A percentile compares a stretch with the other conserved stretches of the same genome.
These are phyloP conservation scores for Rotaria macrura DNA, from an alignment of 2,888 invertebrate species.

Conservation along the genomic window DNA sequence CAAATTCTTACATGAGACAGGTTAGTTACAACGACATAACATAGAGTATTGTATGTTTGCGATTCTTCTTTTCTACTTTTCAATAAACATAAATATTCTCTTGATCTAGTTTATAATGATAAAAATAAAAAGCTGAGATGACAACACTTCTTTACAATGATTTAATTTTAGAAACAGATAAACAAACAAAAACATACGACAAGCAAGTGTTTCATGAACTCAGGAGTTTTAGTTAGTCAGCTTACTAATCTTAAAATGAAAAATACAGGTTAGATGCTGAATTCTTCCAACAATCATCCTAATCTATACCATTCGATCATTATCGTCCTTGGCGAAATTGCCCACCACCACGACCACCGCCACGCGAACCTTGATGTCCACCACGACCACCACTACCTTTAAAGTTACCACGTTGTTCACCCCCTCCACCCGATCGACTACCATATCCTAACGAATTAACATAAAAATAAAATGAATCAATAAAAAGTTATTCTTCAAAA, in stretches of 20 bases:
- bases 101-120: not conserved
- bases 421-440: not conserved
- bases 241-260: not conserved
- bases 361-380: not conserved
- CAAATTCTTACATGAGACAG: too few species aligned
- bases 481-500: too few species aligned
- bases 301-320: not conserved
- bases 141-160: not conserved
- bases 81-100: too few species aligned
- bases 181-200: not conserved
- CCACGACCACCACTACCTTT: slow-evolving; percentile 12
- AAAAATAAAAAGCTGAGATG: not conserved
- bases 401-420: not conserved
- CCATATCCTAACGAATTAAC: not conserved
- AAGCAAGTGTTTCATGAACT: not conserved
- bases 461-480: too few species aligned
- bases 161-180: too few species aligned
- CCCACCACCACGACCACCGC: not conserved
- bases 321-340: not conserved
- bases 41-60: too few species aligned
- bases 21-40: too few species aligned
- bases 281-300: not conserved
- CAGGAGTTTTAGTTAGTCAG: not conserved
- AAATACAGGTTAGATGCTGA: not conserved
- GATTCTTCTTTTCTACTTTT: too few species aligned